A percentile compares a stretch with the other conserved stretches of the same genome.
These are phyloP conservation scores for Cabera pusaria DNA, from an alignment of 2,888 invertebrate genomes.

Conservation along the genomic window DNA sequence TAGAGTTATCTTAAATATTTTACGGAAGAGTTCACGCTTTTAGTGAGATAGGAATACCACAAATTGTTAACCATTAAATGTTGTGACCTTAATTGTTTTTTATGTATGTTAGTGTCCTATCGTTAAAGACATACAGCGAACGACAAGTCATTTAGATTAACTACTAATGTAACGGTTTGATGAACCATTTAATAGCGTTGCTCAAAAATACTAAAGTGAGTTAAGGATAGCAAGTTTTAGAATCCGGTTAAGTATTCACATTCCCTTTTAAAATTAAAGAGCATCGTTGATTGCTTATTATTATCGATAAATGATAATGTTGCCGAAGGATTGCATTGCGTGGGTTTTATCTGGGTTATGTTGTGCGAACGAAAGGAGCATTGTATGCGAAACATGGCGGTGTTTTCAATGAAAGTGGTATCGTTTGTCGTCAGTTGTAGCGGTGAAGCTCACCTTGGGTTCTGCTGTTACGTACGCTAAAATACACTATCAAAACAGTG, in stretches of 20 bases:
- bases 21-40: too few species aligned
- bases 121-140: slow-evolving; percentile 4
- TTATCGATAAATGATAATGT: slow-evolving; percentile 17
- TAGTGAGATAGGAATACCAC: too few species aligned
- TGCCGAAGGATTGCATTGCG: slow-evolving; percentile 1
- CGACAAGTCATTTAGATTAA: slow-evolving; percentile 3
- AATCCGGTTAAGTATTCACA: slow-evolving; percentile 33
- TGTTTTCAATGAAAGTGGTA: slow-evolving; percentile 47
- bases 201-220: slow-evolving; percentile 37
- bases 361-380: slow-evolving; percentile 38
- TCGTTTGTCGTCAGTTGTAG: slow-evolving; percentile 49
- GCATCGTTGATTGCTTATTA: slow-evolving; percentile 10
- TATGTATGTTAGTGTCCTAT: slow-evolving; percentile 14
- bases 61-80: too few species aligned
- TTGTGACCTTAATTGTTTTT: slow-evolving; percentile 20
- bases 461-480: slow-evolving; percentile 71
- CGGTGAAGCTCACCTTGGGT: slow-evolving; percentile 70
- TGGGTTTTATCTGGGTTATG: not conserved
- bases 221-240: slow-evolving; percentile 54
- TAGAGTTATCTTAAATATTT: slow-evolving; percentile 1
- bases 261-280: slow-evolving; percentile 39
- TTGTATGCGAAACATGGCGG: slow-evolving; percentile 41
- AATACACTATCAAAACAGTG: slow-evolving; percentile 80
- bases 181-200: slow-evolving; percentile 6
- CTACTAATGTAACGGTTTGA: too few species aligned